Base-by-base conservation (phyloP, 2,888 invertebrate species). In the Yponomeuta sedellus region DNA sequence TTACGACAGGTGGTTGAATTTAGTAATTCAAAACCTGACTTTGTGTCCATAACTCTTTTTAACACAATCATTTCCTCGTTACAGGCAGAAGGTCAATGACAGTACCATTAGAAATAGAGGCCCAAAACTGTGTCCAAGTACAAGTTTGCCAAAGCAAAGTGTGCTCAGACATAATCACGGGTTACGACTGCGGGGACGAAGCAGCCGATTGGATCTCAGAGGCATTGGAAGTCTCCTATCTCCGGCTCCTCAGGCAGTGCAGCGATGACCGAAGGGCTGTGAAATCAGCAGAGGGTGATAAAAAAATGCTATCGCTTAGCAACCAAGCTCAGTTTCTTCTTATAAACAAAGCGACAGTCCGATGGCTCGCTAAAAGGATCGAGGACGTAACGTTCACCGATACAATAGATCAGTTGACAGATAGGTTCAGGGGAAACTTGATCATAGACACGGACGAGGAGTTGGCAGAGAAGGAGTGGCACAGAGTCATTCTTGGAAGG, bases 381-480 rank as follows among this genome's bases (percentile, higher is more conserved):
- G 78, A 88, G 52, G 92, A 93, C 68, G 89, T 91, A 52, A 74
- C 85, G 61, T 91, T 92, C 65, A 81, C 81, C 11, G 92, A 92
- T 66, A 85, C 86, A 72, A 77, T 92, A 59, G 92, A 94, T 44
- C 92, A 93, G 71, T 88, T 97, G 52, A 89, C 96, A 3, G 92
- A 93, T 69, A 92, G 99, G 72, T 99, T 99, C 83, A 93, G 99
- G 76, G 96, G 96, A n/a, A 99, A 99, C 87, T 92, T 99, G 57
- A 92, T 98, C 1, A 92, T 98, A 16, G 93, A 94, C 70, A 95
- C 96, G 66, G 84, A 92, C 1, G 75, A 88, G 34, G 92, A 96
- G n/a, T 95, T 98, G 75, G 93, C 94, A 39, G 99, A 99, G 91
- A 94, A 94, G 65, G 81, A 91, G 0, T 97, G 96, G 94, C 83